Evolutionary conservation across 2,888 invertebrate genomes (phyloP), one percentile per base, ranked within the genome.

Genomic region (Limnephilus lunatus): DNA sequence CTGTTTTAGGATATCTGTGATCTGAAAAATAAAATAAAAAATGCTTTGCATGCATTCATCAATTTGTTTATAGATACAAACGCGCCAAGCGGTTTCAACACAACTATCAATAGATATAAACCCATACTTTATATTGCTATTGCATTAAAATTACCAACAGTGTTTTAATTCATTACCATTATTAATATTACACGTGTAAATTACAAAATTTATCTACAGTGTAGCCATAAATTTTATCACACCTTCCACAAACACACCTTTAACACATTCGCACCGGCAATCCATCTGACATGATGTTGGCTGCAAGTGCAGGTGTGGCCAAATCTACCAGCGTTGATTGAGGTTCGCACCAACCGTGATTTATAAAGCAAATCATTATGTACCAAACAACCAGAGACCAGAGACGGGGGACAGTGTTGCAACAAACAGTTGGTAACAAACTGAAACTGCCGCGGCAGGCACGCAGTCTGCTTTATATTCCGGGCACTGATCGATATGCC

Each of bases 391-490:
- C 68, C 68, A 9, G 25, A 19, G 53, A 53, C 53, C 53, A 19
- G 53, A 4, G 68, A 68, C 68, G 19, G 53, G 14, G 3, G 53
- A 68, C 68, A 68, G 68, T 68, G 68, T 68, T n/a, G 68, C 68
- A 68, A 68, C 68, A 68, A 25, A 68, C 53, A 53, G 53, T 53
- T 53, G 14, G 48, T 48, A 15, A 14, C 44, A 9, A 48, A 48
- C 48, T 48, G 15, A 48, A 14, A 53, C 9, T 68, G 68, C 68
- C 9, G 68, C 25, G 25, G 68, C 68, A 68, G 68, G 68, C 68
- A n/a, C 68, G 68, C 68, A 68, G 68, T 68, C 68, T 68, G 68
- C 68, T 68, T 68, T 68, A 68, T 68, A 68, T 68, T 68, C 68
- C 68, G 68, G 68, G 2, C 68, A n/a, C 68, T n/a, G 68, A n/a